Evolutionary conservation across 23 tunicate genomes (phyloP), one percentile per base, ranked within the genome.

Genomic region (Ascidia mentula): DNA sequence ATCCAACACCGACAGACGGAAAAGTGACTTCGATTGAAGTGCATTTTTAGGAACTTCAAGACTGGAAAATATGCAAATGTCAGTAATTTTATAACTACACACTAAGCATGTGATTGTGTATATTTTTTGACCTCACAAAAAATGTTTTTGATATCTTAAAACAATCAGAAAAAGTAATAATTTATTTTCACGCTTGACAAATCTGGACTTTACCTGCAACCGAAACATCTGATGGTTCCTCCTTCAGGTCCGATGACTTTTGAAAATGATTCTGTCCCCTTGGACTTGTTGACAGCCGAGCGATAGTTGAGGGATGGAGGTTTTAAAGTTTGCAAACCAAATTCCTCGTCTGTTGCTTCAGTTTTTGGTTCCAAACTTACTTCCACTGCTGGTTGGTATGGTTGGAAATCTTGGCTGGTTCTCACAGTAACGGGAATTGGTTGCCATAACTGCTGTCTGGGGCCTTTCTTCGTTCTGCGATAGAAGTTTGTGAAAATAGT

Each of bases 31-130:
- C 45, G 78, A 72, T 35, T 85, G 40, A 32, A 92, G 74, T 32
- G 92, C 92, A 46, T 92, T 92, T 59, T 92, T 92, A 2, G 97
- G 97, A 1, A 92, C 78, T 69, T 82, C 84, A 22, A 92, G 36
- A n/a, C 97, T 92, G 80, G 26, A 74, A 72, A 46, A 53, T 17
- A n/a, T 42, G 15, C 53, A 42, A 15, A 42, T 12, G 12, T 42
- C 15, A 9, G 53, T 42, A 12, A 42, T 42, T 12, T 42, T 42
- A 42, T 42, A 42, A 42, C n/a, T n/a, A n/a, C n/a, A n/a, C n/a
- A n/a, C n/a, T n/a, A n/a, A n/a, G n/a, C n/a, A n/a, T n/a, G n/a
- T n/a, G n/a, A n/a, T n/a, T n/a, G n/a, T n/a, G n/a, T n/a, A n/a
- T n/a, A n/a, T n/a, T n/a, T n/a, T n/a, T n/a, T n/a, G n/a, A n/a